Evolutionary conservation across 2,113 vertebrate genomes (phyloP).

Genomic region (Ariopsis seemanni): DNA sequence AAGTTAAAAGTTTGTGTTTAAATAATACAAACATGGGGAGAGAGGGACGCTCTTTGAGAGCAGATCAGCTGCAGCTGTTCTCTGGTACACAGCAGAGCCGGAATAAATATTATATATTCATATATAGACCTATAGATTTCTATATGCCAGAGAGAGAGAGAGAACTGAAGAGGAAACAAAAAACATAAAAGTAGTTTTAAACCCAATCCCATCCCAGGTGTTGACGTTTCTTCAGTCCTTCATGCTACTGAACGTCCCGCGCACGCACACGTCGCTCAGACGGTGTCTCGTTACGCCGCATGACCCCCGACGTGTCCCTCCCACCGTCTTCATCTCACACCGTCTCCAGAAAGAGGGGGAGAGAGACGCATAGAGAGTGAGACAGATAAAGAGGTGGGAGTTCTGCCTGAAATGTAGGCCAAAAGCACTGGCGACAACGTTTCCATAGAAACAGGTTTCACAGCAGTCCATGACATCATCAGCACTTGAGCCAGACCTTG

Average conservation of each 20-base stretch:
- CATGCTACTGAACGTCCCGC: neutral
- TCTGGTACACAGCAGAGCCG: constrained; percentile 67
- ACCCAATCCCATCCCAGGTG: constrained; percentile 42
- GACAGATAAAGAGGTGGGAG: constrained; percentile 65
- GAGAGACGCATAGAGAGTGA: constrained; percentile 7
- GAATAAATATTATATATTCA: constrained; percentile 69
- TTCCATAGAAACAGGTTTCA: constrained; percentile 88
- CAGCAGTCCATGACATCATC: constrained; percentile 82
- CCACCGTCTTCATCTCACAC: constrained; percentile 49
- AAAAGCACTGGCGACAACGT: constrained; percentile 78
- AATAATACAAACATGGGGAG: constrained; percentile 73
- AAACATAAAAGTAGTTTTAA: constrained; percentile 60
- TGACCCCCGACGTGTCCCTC: constrained; percentile 51
- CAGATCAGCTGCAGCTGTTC: constrained; percentile 69
- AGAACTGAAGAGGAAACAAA: constrained; percentile 50
- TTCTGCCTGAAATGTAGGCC: constrained; percentile 90
- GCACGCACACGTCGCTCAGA: neutral
- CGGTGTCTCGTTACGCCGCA: constrained; percentile 60
- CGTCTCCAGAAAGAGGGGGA: constrained; percentile 31
- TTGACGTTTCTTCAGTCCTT: constrained; percentile 5
- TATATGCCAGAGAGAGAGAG: constrained; percentile 52
- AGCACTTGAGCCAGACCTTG: constrained; percentile 68
- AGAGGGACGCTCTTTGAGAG: constrained; percentile 77
- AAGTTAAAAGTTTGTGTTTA: constrained; percentile 71
- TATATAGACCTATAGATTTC: constrained; percentile 57